Evolutionary conservation across 2,888 invertebrate species (phyloP), one percentile per base, ranked within the genome.

Genomic region (Drosophila leonis): DNA sequence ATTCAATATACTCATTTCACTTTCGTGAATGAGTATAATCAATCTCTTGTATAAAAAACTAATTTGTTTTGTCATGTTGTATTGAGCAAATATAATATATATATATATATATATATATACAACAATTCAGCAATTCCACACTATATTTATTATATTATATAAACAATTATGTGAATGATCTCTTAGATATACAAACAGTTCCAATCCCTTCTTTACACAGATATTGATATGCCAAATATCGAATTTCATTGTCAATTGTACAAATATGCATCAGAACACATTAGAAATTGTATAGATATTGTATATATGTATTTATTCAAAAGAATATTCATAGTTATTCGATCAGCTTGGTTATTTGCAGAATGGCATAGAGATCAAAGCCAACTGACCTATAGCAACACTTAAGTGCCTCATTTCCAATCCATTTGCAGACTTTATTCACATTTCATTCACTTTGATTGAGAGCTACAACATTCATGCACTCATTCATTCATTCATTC

Each of bases 391-490:
- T 51, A 61, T 64, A 31, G 41, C 54, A 51, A 61, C 46, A 62
- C 37, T 64, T 31, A 41, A 61, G 64, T 72, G 49, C 31, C 33
- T 49, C 64, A 78, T 62, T 65, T 18, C 33, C 15, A 44, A 41
- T 18, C 75, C 78, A 74, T 71, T 74, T 56, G 52, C 55, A 55
- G 69, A 63, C 65, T 69, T 57, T 55, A 49, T 65, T 56, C 69
- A 48, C 51, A 31, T 60, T 33, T 56, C 57, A 75, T 64, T 76
- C 66, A 72, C 68, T 52, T 62, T 68, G 76, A 78, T 73, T 73
- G 74, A 78, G 73, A 48, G 68, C 78, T 60, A 59, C 64, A 62
- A 49, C 55, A 65, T 56, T 62, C 54, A 69, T 51, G 35, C 60
- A 33, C 2, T 33, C 29, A 48, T 52, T 68, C 63, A 63, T 42